A percentile compares a stretch with the other conserved stretches of the same genome.
Evolutionary conservation across 2,113 vertebrate species (phyloP).

Genomic region (Hippocampus comes): DNA sequence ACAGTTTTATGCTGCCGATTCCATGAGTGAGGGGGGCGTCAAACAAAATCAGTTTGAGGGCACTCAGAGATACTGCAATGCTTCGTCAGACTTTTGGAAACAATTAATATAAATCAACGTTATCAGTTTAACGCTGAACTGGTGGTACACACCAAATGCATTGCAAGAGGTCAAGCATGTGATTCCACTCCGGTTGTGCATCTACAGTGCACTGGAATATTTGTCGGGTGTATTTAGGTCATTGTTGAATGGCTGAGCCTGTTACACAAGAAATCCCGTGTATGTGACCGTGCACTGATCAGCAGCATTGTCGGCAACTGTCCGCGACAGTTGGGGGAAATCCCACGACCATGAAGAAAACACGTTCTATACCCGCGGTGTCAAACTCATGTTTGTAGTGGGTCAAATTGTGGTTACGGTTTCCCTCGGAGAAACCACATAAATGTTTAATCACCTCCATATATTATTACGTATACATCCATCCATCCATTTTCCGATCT

Average conservation of each 20-base stretch:
- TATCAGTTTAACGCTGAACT: not conserved
- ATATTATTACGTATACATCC: no score
- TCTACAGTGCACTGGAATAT: not conserved
- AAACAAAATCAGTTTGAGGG: not conserved
- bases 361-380: conserved; percentile 40
- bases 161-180: not conserved
- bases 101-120: not conserved
- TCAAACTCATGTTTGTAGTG: no score
- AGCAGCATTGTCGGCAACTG: conserved; percentile 37
- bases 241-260: conserved; percentile 7
- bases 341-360: conserved; percentile 61
- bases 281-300: conserved; percentile 48
- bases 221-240: not conserved
- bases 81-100: not conserved
- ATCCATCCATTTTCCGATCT: no score
- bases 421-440: no score
- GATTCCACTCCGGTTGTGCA: not conserved
- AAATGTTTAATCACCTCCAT: no score
- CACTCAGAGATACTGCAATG: not conserved
- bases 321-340: conserved; percentile 51
- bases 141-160: not conserved
- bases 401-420: no score
- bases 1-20: no score
- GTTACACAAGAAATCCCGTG: conserved; percentile 13
- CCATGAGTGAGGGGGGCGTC: no score